phyloP scores from a whole-genome alignment of 2,113 vertebrate species.

The Odontesthes bonariensis region DNA sequence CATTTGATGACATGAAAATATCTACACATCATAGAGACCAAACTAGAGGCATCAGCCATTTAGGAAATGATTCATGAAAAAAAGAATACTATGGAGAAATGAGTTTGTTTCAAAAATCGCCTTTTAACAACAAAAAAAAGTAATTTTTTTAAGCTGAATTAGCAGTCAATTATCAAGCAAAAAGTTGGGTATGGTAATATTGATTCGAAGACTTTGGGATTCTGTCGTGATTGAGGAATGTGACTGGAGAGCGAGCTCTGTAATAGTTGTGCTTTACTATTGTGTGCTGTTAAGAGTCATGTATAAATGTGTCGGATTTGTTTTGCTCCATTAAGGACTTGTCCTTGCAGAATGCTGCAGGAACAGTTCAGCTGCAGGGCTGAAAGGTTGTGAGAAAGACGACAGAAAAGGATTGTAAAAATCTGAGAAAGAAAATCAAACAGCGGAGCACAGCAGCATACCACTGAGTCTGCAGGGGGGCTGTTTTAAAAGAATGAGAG shows the following conservation, averaged over 20 bases:
- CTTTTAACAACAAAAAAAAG: too few species aligned
- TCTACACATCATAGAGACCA: too few species aligned
- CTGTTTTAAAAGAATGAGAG: slow-evolving; percentile 24
- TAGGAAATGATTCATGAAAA: too few species aligned
- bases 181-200: too few species aligned
- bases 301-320: background rate
- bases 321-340: slow-evolving; percentile 6
- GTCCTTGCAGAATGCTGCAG: slow-evolving; percentile 66
- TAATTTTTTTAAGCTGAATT: too few species aligned
- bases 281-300: background rate
- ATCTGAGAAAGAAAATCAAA: slow-evolving; percentile 44
- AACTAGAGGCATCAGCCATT: too few species aligned
- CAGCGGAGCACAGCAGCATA: slow-evolving; percentile 25
- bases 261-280: background rate
- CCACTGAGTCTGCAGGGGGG: slow-evolving; percentile 44
- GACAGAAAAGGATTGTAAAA: slow-evolving; percentile 23
- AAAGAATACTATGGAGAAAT: too few species aligned
- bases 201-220: background rate
- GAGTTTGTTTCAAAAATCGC: too few species aligned
- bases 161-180: too few species aligned
- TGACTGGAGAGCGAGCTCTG: background rate
- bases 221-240: background rate
- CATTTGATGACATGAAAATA: too few species aligned
- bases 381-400: slow-evolving; percentile 59
- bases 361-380: slow-evolving; percentile 43